Base-by-base conservation (phyloP, 1,140 invertebrate genomes). In the Ruditapes philippinarum region DNA sequence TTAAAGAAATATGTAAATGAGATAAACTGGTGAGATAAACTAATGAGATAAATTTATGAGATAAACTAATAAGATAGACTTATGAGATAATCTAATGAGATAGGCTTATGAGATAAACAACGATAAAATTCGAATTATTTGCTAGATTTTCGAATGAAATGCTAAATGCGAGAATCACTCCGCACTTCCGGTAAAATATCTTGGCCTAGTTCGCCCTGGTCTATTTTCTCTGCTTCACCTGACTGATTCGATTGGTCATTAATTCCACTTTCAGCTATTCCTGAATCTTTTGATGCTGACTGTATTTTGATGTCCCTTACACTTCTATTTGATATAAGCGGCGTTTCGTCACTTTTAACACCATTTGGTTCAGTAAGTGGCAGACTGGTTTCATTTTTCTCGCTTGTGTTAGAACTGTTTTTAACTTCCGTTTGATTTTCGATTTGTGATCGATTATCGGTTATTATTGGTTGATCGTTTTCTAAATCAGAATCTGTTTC, bases 151-250 rank as follows among this genome's bases (percentile, higher is more conserved):
- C 42, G 22, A 54, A 54, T 54, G 7, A 19, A 70, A 28, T 14
- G 38, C 65, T 70, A 70, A 38, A 70, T 70, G 31, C 65, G 65
- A 36, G 65, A 70, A 70, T 70, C 65, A 38, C 65, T 70, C 33
- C 65, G 36, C 22, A 22, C 65, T 40, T 70, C 65, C n/a, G n/a
- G 33, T 38, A 1, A 2, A 28, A 28, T 25, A 62, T 62, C 28
- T 57, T 22, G 14, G 19, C 22, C 19, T 14, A 3, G 3, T 5
- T 57, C 22, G 12, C 33, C 31, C 4, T 5, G 7, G 19, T 28
- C 25, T 9, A 19, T 57, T n/a, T 19, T 22, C 5, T 3, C 19
- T 9, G 54, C 19, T 19, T 19, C 25, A 22, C 3, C n/a, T 19
- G 17, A 19, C 19, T 70, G 65, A 31, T 19, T 40, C 1, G 31